phyloP scores from a whole-genome alignment of 1,140 invertebrate species.

The Globodera ellingtonae region DNA sequence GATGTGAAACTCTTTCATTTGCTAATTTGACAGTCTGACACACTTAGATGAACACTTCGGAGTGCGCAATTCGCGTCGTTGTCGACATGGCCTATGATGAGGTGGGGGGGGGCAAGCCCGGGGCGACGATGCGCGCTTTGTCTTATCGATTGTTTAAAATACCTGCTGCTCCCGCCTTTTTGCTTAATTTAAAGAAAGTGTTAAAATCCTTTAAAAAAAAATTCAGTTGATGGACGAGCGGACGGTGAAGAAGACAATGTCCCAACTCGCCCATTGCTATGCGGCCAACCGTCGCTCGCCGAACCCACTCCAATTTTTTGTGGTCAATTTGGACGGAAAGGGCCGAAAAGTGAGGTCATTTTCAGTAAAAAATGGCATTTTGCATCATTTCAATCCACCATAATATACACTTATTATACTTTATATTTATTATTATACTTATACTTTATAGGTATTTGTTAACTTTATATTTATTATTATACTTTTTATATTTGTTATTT shows the following conservation, averaged over 20 bases:
- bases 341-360: slow-evolving; percentile 70
- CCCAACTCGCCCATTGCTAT: slow-evolving; percentile 90
- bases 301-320: slow-evolving; percentile 82
- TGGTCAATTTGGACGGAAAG: slow-evolving; percentile 79
- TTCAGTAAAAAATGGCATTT: not conserved
- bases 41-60: slow-evolving; percentile 22
- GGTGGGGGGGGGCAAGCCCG: slow-evolving; percentile 68
- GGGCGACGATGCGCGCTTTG: not conserved
- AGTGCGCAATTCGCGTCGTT: slow-evolving; percentile 73
- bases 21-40: too few relatives aligned
- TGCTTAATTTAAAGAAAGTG: too few relatives aligned
- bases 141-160: not conserved
- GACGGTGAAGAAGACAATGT: slow-evolving; percentile 84
- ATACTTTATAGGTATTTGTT: too few relatives aligned
- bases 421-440: too few relatives aligned
- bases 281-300: slow-evolving; percentile 81
- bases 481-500: not conserved
- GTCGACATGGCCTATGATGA: slow-evolving; percentile 91
- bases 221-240: slow-evolving; percentile 60
- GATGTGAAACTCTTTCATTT: not conserved
- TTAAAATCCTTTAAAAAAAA: not conserved
- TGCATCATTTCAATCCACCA: not conserved
- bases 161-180: too few relatives aligned
- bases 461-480: too few relatives aligned
- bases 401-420: too few relatives aligned